A percentile compares a stretch with the other conserved stretches of the same genome.
phyloP scores from a whole-genome alignment of 2,797 vertebrate genomes.

The Muscicapa comitata region DNA sequence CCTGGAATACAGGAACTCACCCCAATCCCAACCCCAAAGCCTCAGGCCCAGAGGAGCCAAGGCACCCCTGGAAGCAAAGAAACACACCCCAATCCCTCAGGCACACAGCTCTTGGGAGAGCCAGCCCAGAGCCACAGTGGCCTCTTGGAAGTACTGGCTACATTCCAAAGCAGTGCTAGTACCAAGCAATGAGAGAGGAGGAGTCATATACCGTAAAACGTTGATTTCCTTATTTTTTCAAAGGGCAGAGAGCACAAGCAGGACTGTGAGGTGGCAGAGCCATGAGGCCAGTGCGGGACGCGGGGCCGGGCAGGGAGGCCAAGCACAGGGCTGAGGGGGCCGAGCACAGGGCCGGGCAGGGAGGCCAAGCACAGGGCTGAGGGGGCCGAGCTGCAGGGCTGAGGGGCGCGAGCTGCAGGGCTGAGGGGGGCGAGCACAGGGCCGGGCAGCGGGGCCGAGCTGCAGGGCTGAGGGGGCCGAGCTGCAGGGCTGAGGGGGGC shows the following conservation, averaged over 20 bases:
- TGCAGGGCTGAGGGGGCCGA: too few relatives aligned
- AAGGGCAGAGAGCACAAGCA: neutral
- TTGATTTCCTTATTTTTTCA: neutral
- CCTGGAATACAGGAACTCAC: accelerated
- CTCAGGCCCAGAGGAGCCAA: too few relatives aligned
- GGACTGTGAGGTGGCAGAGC: neutral
- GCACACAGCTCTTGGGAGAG: accelerated
- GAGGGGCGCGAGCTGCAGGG: too few relatives aligned
- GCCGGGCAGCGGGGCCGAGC: too few relatives aligned
- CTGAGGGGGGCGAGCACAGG: too few relatives aligned
- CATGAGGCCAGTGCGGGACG: accelerated
- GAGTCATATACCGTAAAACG: neutral
- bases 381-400: too few relatives aligned
- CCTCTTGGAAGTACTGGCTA: neutral
- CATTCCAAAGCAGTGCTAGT: neutral
- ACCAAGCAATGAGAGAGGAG: neutral
- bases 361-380: accelerated
- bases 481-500: too few relatives aligned
- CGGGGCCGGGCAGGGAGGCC: accelerated
- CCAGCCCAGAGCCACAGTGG: accelerated
- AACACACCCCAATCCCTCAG: too few relatives aligned
- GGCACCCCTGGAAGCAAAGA: too few relatives aligned
- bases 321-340: too few relatives aligned
- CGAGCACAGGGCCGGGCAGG: too few relatives aligned
- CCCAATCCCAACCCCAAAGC: too few relatives aligned